phyloP scores from a whole-genome alignment of 2,113 vertebrate genomes.

The Aspidoscelis tigris region DNA sequence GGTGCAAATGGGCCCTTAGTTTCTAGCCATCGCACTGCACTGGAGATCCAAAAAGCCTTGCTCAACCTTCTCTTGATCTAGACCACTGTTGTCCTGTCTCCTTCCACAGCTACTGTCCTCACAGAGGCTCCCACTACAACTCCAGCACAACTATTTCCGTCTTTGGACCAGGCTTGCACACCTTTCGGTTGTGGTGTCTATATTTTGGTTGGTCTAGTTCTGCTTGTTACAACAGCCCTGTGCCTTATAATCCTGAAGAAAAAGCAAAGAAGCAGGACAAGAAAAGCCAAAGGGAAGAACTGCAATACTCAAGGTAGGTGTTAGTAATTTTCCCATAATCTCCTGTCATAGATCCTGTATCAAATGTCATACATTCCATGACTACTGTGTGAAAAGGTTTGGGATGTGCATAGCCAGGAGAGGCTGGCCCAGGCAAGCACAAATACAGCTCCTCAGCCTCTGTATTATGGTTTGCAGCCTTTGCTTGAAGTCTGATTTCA shows the following conservation, averaged over 20 bases:
- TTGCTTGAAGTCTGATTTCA: no score
- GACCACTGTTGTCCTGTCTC: conserved; percentile 11
- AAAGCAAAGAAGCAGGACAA: conserved; percentile 50
- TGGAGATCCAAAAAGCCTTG: not conserved
- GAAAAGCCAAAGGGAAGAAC: not conserved
- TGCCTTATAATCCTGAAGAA: conserved; percentile 50
- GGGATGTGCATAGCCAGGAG: not conserved
- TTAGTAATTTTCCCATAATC: not conserved
- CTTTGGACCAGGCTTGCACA: not conserved
- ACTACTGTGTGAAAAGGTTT: not conserved
- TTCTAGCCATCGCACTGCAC: not conserved
- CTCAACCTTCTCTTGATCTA: no score
- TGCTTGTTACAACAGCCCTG: conserved; percentile 38
- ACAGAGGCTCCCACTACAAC: rapidly evolving
- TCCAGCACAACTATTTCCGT: not conserved
- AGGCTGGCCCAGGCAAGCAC: no score
- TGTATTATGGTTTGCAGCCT: no score
- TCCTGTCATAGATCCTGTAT: not conserved
- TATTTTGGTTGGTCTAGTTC: not conserved
- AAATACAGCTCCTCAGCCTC: no score
- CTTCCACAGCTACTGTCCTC: conserved; percentile 42
- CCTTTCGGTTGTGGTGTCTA: conserved; percentile 30
- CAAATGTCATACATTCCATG: not conserved
- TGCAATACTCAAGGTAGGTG: conserved; percentile 52
- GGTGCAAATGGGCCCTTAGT: not conserved